phyloP scores from a whole-genome alignment of 2,888 invertebrate genomes.

The Dorcus parallelipipedus region DNA sequence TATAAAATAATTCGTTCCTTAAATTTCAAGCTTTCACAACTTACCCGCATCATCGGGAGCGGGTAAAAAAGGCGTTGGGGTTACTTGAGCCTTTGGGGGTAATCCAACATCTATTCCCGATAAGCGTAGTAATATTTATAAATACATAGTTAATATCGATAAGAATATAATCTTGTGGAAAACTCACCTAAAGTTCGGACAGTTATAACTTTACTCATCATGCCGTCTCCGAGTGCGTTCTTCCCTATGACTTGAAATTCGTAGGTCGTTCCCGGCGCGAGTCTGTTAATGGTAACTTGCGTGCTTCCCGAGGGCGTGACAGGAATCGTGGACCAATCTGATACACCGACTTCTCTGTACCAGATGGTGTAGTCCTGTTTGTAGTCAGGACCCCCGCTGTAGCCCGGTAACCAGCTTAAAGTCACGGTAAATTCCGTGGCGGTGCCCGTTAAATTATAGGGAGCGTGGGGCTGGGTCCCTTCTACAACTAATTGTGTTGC shows the following conservation, averaged over 20 bases:
- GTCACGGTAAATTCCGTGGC: slow-evolving; percentile 89
- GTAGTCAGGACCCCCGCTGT: slow-evolving; percentile 92
- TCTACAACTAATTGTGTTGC: slow-evolving; percentile 86
- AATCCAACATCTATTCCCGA: slow-evolving; percentile 50
- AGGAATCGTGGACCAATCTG: slow-evolving; percentile 90
- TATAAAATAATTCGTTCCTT: too few species aligned
- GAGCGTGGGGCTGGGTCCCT: slow-evolving; percentile 95
- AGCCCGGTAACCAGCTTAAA: slow-evolving; percentile 90
- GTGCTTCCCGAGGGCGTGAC: slow-evolving; percentile 92
- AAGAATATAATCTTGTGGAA: slow-evolving; percentile 3
- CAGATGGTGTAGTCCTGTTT: slow-evolving; percentile 94
- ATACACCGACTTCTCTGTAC: slow-evolving; percentile 84
- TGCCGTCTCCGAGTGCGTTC: slow-evolving; percentile 91
- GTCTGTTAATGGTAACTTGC: slow-evolving; percentile 82
- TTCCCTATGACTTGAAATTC: slow-evolving; percentile 96
- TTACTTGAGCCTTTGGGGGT: slow-evolving; percentile 60
- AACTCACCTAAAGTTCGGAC: slow-evolving; percentile 83
- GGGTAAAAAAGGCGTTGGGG: slow-evolving; percentile 65
- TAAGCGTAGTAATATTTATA: slow-evolving; percentile 8
- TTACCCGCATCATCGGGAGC: slow-evolving; percentile 61
- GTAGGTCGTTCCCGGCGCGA: slow-evolving; percentile 87
- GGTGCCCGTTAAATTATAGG: slow-evolving; percentile 89
- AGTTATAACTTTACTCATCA: slow-evolving; percentile 91
- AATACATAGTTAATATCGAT: slow-evolving; percentile 2
- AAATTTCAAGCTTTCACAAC: neutral